Conservation (phyloP, 2,797 vertebrate genomes). For the Cyclopterus lumpus region DNA sequence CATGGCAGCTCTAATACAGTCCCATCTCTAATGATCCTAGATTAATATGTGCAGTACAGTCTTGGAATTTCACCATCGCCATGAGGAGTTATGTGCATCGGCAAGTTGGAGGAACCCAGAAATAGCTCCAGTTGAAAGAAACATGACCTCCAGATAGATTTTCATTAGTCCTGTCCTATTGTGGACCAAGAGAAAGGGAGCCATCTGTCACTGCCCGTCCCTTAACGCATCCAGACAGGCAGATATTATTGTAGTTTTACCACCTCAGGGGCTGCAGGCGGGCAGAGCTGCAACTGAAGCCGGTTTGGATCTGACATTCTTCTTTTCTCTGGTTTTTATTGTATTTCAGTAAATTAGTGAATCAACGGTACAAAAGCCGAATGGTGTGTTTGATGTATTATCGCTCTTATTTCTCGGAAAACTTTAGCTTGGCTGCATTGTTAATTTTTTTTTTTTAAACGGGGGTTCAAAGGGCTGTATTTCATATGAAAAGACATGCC, state of each 20-base stretch:
- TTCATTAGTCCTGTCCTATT: slow-evolving; percentile 45
- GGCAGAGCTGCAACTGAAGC: slow-evolving; percentile 5
- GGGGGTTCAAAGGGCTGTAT: background rate
- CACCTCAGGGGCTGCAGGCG: slow-evolving; percentile 21
- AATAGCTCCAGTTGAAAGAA: slow-evolving; percentile 47
- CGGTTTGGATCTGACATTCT: slow-evolving; percentile 12
- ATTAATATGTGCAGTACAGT: slow-evolving; percentile 1
- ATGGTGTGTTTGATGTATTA: background rate
- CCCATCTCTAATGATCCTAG: slow-evolving; percentile 15
- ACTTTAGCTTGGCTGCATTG: background rate
- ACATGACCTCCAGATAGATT: slow-evolving; percentile 47
- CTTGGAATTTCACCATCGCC: slow-evolving; percentile 16
- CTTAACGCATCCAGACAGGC: slow-evolving; percentile 45
- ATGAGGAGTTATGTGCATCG: slow-evolving; percentile 40
- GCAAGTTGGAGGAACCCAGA: slow-evolving; percentile 39
- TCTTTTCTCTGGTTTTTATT: slow-evolving; percentile 6
- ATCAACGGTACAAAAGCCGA: background rate
- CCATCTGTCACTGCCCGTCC: slow-evolving; percentile 39
- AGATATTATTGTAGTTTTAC: slow-evolving; percentile 29
- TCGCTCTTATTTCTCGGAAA: background rate
- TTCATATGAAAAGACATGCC: background rate
- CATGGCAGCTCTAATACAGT: background rate
- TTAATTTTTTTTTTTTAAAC: background rate
- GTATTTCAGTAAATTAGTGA: slow-evolving; percentile 5
- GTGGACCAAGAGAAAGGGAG: slow-evolving; percentile 35